phyloP scores from a whole-genome alignment of 2,797 vertebrate genomes.

The Leptatherina wallacei region DNA sequence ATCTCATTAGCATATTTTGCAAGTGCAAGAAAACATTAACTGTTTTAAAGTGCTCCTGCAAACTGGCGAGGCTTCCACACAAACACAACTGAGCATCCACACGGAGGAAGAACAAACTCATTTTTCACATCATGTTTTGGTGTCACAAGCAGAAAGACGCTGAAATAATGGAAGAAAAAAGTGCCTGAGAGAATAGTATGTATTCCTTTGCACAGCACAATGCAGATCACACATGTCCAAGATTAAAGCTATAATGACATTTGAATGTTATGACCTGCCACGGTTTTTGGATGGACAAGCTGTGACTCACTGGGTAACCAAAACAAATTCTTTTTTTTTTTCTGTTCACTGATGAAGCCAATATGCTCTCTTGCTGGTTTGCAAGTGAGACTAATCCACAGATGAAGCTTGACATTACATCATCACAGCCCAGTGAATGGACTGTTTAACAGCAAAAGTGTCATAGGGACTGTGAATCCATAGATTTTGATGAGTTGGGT shows the following conservation, averaged over 20 bases:
- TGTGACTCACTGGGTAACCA: conserved; percentile 35
- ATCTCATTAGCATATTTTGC: not conserved
- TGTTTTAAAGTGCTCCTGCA: not conserved
- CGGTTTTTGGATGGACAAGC: conserved; percentile 43
- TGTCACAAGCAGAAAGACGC: conserved; percentile 6
- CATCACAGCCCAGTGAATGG: not conserved
- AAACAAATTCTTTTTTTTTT: conserved; percentile 30
- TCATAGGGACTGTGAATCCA: conserved; percentile 1
- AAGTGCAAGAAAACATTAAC: not conserved
- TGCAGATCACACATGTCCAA: conserved; percentile 41
- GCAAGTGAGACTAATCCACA: conserved; percentile 7
- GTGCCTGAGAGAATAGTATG: conserved; percentile 14
- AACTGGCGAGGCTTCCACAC: conserved; percentile 5
- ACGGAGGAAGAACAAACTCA: conserved; percentile 18
- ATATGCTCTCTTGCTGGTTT: conserved; percentile 10
- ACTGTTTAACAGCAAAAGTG: not conserved
- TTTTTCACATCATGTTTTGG: conserved; percentile 12
- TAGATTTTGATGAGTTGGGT: not conserved
- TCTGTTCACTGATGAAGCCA: conserved; percentile 10
- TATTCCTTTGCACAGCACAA: conserved; percentile 8
- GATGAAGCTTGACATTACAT: conserved; percentile 3
- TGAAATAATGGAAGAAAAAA: conserved; percentile 1
- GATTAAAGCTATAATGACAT: conserved; percentile 34
- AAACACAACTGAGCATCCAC: conserved; percentile 12
- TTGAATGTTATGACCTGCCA: conserved; percentile 20